phyloP scores from a whole-genome alignment of 2,113 vertebrate genomes.

The Pavo muticus region DNA sequence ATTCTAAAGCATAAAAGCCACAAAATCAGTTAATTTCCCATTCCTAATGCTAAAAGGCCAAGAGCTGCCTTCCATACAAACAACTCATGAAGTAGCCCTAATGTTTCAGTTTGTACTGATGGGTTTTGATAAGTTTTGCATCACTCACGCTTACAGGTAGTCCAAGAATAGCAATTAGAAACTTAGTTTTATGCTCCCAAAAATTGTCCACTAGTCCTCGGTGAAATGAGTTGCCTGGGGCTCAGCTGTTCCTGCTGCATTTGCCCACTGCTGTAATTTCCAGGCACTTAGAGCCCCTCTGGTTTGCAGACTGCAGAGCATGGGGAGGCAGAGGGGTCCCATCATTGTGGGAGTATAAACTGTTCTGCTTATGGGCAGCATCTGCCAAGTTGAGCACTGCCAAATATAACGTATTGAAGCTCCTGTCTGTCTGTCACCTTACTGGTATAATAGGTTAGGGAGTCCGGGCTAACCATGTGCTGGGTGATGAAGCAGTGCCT shows the following conservation, averaged over 20 bases:
- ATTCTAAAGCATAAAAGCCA: background rate
- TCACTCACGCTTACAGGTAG: background rate
- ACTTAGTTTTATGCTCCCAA: background rate
- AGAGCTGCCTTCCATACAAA: background rate
- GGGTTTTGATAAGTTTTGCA: background rate
- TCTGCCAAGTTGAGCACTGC: background rate
- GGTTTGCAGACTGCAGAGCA: background rate
- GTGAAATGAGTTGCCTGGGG: background rate
- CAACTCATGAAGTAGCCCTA: background rate
- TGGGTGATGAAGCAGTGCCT: background rate
- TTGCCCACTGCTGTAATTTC: background rate
- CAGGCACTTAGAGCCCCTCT: background rate
- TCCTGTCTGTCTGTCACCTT: background rate
- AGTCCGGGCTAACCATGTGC: background rate
- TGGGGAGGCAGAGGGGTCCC: background rate
- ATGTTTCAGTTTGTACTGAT: background rate
- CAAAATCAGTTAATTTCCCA: background rate
- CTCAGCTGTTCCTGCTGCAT: background rate
- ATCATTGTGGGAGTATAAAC: background rate
- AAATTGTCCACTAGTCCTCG: background rate
- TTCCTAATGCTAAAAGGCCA: background rate
- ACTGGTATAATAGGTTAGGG: background rate
- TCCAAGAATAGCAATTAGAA: background rate
- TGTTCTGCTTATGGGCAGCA: too few relatives aligned
- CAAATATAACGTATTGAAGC: background rate